Evolutionary conservation across 2,888 invertebrate genomes (phyloP), one percentile per base, ranked within the genome.

Genomic region (Archips crataeganus): DNA sequence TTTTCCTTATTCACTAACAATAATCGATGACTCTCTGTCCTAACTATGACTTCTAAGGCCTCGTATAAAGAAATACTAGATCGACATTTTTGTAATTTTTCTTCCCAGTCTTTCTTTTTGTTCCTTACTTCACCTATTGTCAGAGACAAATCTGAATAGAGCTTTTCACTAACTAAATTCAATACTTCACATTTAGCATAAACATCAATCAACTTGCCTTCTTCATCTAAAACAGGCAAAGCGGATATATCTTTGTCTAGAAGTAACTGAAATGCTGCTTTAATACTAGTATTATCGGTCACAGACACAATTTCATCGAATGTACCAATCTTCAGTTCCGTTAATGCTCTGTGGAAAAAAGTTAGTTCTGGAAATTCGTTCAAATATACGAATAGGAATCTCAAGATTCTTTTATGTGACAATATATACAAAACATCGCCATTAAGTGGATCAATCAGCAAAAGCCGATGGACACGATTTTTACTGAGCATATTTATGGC

Each of bases 91-190:
- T 97, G 97, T 82, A 98, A 97, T 82, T 98, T 98, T 93, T 98
- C 98, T 91, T 98, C 98, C 97, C 98, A 98, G 94, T 98, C 98
- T 92, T 97, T 97, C 87, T 98, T 96, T 91, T 97, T 97, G 86
- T 97, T 97, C 85, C 98, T 97, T 79, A 98, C 98, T 90, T 98
- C 96, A 84, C 97, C 97, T 85, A 98, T 94, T 39, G 98, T 97
- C 81, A 98, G 96, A 87, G 98, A 98, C 87, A 98, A 95, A 94
- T 98, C 97, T 88, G 97, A 97, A 94, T 98, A 98, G 72, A 98
- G 97, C 94, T 98, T 98, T 92, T 98, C 98, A 82, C 97, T 98
- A 77, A 98, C 98, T 93, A 98, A 95, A 95, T 98, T 98, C 80
- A 94, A 89, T 77, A 94, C 94, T 89, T 94, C 94, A 84, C 93